phyloP scores from a whole-genome alignment of 2,113 vertebrate species.

The Alligator mississippiensis region DNA sequence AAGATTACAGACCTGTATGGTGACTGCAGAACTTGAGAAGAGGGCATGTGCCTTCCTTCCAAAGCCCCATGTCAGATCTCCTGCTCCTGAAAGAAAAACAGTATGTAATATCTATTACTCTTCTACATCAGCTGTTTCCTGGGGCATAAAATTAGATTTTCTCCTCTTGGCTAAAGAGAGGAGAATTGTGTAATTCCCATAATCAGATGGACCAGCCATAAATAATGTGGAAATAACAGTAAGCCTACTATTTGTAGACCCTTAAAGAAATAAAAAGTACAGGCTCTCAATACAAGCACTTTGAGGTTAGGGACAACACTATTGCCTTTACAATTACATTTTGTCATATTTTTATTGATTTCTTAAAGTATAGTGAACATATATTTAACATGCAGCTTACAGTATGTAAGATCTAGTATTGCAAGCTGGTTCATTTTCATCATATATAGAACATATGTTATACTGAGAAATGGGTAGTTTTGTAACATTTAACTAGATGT shows the following conservation, averaged over 20 bases:
- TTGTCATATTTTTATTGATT: not conserved
- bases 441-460: not conserved
- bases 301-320: not conserved
- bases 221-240: not conserved
- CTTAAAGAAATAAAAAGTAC: not conserved
- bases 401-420: not conserved
- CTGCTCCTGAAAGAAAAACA: not conserved
- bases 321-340: not conserved
- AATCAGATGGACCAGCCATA: not conserved
- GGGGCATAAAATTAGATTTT: not conserved
- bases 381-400: not conserved
- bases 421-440: not conserved
- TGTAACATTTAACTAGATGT: not conserved
- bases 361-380: not conserved
- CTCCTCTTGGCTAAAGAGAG: not conserved
- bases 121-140: not conserved
- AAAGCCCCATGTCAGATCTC: not conserved
- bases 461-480: not conserved
- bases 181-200: not conserved
- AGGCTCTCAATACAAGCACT: not conserved
- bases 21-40: not conserved
- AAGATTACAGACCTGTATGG: not conserved
- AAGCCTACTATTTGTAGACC: not conserved
- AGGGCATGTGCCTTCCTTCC: not conserved
- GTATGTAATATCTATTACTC: not conserved